phyloP scores from a whole-genome alignment of 2,888 invertebrate genomes.

The Pollenia labialis region DNA sequence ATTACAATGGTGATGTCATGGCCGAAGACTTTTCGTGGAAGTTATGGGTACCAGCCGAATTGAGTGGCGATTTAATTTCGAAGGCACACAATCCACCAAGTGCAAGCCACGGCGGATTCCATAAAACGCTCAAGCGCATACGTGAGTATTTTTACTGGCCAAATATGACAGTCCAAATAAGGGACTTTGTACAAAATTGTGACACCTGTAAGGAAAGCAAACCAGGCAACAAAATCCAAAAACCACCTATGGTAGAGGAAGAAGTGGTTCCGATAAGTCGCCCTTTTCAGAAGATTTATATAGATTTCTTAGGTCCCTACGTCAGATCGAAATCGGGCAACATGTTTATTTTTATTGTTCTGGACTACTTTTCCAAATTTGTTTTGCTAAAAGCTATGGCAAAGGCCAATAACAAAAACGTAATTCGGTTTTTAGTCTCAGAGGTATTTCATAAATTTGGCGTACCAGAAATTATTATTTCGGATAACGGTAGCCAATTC shows the following conservation, averaged over 20 bases:
- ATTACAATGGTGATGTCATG: too few relatives aligned
- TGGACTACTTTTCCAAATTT: too few relatives aligned
- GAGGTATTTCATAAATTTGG: slow-evolving; percentile 18
- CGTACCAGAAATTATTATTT: neutral
- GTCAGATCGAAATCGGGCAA: neutral
- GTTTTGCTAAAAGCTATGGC: too few relatives aligned
- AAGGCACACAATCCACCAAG: neutral
- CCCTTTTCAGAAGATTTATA: too few relatives aligned
- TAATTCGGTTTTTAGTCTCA: neutral
- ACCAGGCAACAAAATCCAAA: neutral
- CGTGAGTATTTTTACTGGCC: neutral
- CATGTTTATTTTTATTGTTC: too few relatives aligned
- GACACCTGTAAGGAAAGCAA: neutral
- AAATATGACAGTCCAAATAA: neutral
- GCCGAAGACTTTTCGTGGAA: neutral
- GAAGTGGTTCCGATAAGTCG: neutral
- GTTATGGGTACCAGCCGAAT: neutral
- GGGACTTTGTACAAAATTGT: neutral
- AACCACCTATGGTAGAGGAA: slow-evolving; percentile 5
- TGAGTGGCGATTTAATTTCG: neutral
- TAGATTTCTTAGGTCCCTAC: too few relatives aligned
- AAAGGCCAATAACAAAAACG: too few relatives aligned
- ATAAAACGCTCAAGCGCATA: neutral
- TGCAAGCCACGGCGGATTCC: neutral
- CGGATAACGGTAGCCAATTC: neutral